Percentiles rank a stretch among this genome's conserved stretches.
These are phyloP conservation scores for Drosophila chauvacae DNA, from an alignment of 1,140 invertebrate species.

Conservation along the genomic window DNA sequence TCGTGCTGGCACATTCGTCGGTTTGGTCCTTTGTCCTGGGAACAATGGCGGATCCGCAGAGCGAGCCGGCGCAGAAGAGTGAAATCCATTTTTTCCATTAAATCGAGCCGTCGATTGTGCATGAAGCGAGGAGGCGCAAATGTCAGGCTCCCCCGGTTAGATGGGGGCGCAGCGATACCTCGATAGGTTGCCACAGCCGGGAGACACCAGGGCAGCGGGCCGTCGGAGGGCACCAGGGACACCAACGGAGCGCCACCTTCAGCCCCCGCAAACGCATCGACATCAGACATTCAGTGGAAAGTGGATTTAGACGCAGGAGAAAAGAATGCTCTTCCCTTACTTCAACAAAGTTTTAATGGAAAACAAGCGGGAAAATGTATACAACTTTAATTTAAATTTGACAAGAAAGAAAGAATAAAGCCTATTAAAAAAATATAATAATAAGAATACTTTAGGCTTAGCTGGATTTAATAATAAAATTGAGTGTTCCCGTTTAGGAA, in stretches of 20 bases:
- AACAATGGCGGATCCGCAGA: constrained; percentile 58
- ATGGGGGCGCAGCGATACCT: constrained; percentile 66
- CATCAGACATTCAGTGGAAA: constrained; percentile 4
- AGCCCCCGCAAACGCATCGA: constrained; percentile 45
- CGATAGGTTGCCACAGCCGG: constrained; percentile 68
- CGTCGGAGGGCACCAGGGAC: constrained; percentile 12
- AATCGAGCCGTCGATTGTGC: constrained; percentile 79
- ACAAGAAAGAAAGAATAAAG: neutral
- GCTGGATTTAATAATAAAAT: neutral
- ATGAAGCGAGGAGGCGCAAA: constrained; percentile 77
- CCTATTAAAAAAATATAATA: no score
- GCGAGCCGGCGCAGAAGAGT: constrained; percentile 57
- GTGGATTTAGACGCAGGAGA: neutral
- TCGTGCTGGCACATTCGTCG: constrained; percentile 58
- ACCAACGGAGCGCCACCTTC: constrained; percentile 29
- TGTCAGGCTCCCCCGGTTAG: constrained; percentile 76
- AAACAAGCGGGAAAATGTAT: no score
- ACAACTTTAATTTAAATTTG: neutral
- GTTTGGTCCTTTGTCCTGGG: constrained; percentile 58
- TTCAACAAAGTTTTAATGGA: neutral
- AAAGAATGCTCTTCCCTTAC: neutral
- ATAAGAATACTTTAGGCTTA: no score
- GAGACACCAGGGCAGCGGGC: neutral
- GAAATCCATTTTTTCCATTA: constrained; percentile 83
- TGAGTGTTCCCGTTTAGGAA: neutral